phyloP scores from a whole-genome alignment of 2,888 invertebrate species.

The Aporophyla lueneburgensis region DNA sequence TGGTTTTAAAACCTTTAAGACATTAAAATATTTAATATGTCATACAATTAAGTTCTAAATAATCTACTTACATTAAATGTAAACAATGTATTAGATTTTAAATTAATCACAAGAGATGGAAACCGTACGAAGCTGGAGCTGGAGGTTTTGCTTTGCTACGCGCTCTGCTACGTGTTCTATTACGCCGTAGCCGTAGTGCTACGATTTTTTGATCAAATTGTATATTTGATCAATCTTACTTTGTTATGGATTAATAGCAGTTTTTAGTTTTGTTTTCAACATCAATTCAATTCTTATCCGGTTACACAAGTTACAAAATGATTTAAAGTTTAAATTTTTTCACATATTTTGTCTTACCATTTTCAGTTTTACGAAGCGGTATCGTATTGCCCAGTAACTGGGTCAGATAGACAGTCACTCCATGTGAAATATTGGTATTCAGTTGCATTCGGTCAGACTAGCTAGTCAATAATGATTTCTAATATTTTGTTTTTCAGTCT shows the following conservation, averaged over 20 bases:
- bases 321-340: background rate
- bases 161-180: background rate
- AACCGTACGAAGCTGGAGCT: background rate
- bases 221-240: background rate
- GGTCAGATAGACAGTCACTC: background rate
- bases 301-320: background rate
- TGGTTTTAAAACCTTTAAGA: background rate
- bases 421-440: background rate
- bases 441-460: too few relatives aligned
- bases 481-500: background rate
- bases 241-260: too few relatives aligned
- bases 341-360: background rate
- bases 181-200: constrained; percentile 13
- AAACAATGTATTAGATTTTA: too few relatives aligned
- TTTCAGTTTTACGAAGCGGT: background rate
- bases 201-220: background rate
- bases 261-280: background rate
- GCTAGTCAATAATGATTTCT: background rate
- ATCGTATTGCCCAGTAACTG: background rate
- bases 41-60: background rate
- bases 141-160: background rate
- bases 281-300: background rate
- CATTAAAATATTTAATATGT: background rate
- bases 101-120: background rate
- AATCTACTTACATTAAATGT: too few relatives aligned